These are phyloP conservation scores for Rhodeus uyekii DNA, from an alignment of 2,797 vertebrate species.

Conservation along the genomic window DNA sequence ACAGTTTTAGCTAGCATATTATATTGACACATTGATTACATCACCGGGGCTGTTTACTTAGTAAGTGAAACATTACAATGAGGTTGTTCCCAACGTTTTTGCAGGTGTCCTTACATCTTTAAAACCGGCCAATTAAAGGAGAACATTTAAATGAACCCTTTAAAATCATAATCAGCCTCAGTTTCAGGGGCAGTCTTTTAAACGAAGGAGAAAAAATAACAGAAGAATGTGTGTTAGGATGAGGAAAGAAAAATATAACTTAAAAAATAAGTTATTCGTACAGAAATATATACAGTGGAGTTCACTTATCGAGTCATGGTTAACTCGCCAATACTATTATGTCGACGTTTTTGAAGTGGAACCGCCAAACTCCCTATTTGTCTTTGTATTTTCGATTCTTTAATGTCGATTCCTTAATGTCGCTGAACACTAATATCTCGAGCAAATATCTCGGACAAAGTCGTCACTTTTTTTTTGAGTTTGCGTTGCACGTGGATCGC, in stretches of 20 bases:
- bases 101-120: constrained; percentile 14
- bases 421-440: too few relatives aligned
- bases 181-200: neutral
- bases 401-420: too few relatives aligned
- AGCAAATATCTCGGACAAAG: too few relatives aligned
- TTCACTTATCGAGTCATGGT: too few relatives aligned
- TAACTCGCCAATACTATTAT: too few relatives aligned
- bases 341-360: too few relatives aligned
- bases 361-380: too few relatives aligned
- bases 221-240: neutral
- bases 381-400: too few relatives aligned
- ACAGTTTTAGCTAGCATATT: constrained; percentile 36
- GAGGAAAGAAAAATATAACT: neutral
- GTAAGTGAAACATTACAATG: neutral
- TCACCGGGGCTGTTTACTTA: constrained; percentile 20
- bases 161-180: neutral
- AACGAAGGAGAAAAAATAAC: neutral
- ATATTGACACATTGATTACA: constrained; percentile 46
- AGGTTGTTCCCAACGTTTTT: constrained; percentile 1
- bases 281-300: too few relatives aligned
- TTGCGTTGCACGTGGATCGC: too few relatives aligned
- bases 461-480: too few relatives aligned
- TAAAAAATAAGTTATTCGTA: too few relatives aligned
- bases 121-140: neutral
- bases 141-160: neutral